phyloP scores from a whole-genome alignment of 2,113 vertebrate genomes.

The Aldabrachelys gigantea region DNA sequence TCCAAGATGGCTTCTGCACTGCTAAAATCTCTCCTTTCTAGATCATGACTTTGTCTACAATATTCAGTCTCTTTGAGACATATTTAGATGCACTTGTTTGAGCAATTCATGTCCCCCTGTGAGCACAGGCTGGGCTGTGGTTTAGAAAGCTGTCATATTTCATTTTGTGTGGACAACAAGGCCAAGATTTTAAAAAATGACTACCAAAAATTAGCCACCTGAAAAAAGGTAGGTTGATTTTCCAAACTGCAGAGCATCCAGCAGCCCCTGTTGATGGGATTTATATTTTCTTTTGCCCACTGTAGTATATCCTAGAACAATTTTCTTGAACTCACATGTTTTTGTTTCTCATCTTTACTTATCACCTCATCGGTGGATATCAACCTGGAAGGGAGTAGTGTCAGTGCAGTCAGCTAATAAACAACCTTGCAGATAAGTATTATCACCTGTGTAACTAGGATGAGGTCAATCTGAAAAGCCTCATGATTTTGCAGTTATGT shows the following conservation, averaged over 20 bases:
- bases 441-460: neutral
- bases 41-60: slow-evolving; percentile 14
- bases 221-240: neutral
- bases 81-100: neutral
- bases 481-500: neutral
- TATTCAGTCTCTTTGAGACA: neutral
- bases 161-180: neutral
- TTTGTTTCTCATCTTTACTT: slow-evolving; percentile 8
- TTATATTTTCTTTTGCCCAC: neutral
- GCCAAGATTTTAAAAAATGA: neutral
- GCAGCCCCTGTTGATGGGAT: neutral
- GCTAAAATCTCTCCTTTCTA: slow-evolving; percentile 1
- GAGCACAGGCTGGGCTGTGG: neutral
- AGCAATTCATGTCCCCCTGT: neutral
- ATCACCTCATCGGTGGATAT: neutral
- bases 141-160: neutral
- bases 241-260: neutral
- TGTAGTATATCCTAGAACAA: neutral
- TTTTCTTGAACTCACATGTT: neutral
- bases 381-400: neutral
- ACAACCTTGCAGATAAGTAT: neutral
- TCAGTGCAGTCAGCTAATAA: neutral
- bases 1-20: neutral
- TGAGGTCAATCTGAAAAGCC: neutral
- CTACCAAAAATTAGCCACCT: neutral